Conservation (phyloP, 35 echinoderm and acorn worm genomes). For the Diadema setosum region DNA sequence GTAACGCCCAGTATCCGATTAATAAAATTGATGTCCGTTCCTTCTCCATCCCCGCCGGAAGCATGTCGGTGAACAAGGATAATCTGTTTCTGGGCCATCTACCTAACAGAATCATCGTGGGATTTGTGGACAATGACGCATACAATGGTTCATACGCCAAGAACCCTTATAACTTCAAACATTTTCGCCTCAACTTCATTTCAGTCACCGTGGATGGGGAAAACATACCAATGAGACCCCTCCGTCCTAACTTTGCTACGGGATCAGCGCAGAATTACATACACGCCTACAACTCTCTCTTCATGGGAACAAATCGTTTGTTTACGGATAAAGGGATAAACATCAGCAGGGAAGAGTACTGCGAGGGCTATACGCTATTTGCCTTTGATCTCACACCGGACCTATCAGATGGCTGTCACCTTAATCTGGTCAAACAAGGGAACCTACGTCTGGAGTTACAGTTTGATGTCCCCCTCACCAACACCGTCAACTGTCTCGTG, state of each 20-base stretch:
- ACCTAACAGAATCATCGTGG: background rate
- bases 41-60: no score
- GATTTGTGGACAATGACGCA: no score
- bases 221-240: constrained; percentile 18
- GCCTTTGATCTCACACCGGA: no score
- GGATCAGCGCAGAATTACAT: background rate
- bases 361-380: constrained; percentile 11
- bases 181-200: constrained; percentile 24
- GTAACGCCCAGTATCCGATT: background rate
- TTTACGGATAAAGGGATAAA: background rate
- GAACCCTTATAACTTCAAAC: constrained; percentile 40
- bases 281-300: constrained; percentile 37
- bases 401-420: background rate
- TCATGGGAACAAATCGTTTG: no score
- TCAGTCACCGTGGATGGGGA: constrained; percentile 15
- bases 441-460: background rate
- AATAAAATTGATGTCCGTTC: background rate
- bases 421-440: background rate
- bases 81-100: no score
- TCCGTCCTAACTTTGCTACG: constrained; percentile 24
- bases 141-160: constrained; percentile 20
- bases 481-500: constrained; percentile 30
- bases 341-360: constrained; percentile 8
- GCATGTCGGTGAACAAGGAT: no score
- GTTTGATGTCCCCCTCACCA: background rate